Base-by-base conservation (phyloP, 2,888 invertebrate genomes). In the Ochlodes sylvanus region DNA sequence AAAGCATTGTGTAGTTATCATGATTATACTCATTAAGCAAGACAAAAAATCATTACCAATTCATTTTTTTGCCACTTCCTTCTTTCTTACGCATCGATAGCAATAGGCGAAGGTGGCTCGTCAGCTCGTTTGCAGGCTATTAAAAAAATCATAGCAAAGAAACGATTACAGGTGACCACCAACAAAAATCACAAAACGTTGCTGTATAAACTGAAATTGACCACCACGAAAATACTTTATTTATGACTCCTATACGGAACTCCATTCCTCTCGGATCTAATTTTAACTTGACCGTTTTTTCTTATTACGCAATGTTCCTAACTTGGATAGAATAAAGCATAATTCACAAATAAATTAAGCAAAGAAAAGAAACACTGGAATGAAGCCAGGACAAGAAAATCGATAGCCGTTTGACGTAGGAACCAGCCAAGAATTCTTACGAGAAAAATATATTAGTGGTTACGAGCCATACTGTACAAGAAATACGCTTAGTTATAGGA, bases 281-380 rank as follows among this genome's bases (percentile, higher is more conserved):
- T 19, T 50, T 10, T 0, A 50, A 17, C 50, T 50, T 50, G 50
- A 7, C 17, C 50, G 1, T 2, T 73, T 70, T 77, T 78, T 78
- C 75, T 77, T 74, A 75, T 86, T 85, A 84, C 80, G 79, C 78
- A 81, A 84, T 73, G 78, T 42, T 34, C 21, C 47, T 5, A 47
- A 38, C 55, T 69, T 71, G 15, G 65, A 55, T 54, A 65, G 77
- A 73, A 44, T 27, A 21, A 50, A 77, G 76, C 79, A 81, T 84
- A 82, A 77, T 79, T 87, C 81, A 78, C 85, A 87, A 89, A 90
- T 89, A 88, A 88, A 88, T 88, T 86, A 88, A 79, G 83, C 81
- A 82, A 85, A 77, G 81, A 80, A 81, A 81, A 81, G 69, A 71
- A 83, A 85, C 78, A 84, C 88, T 90, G 90, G 90, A 89, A 77